A percentile compares a stretch with the other conserved stretches of the same genome.
Conservation (phyloP, 1,140 invertebrate genomes). For the Cherax quadricarinatus region DNA sequence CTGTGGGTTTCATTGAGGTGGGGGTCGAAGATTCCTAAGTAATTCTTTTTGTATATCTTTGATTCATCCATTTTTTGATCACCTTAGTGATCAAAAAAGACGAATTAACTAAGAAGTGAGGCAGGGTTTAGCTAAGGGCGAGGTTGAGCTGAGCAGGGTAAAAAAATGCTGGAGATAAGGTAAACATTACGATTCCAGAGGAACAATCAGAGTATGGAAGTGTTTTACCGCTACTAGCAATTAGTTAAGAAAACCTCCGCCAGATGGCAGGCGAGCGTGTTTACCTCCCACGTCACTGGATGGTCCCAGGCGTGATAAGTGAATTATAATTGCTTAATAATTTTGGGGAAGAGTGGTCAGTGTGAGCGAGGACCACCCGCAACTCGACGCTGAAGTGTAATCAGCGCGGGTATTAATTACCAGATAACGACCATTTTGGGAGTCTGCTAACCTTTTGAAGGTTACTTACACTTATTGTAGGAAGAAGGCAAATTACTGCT, state of each 20-base stretch:
- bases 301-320: constrained; percentile 8
- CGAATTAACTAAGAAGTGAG: neutral
- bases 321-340: constrained; percentile 38
- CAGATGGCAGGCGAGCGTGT: constrained; percentile 35
- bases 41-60: no score
- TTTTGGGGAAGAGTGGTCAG: constrained; percentile 5
- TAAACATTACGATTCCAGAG: neutral
- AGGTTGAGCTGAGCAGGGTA: neutral
- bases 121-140: neutral
- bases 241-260: constrained; percentile 7
- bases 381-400: neutral
- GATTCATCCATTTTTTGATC: no score
- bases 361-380: neutral
- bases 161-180: no score
- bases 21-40: no score
- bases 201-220: constrained; percentile 29
- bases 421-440: neutral
- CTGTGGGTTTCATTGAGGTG: no score
- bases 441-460: no score
- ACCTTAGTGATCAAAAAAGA: no score
- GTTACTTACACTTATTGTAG: no score
- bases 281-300: neutral
- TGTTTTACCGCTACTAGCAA: constrained; percentile 29
- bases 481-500: no score
- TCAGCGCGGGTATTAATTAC: neutral